Percentiles rank a stretch among this genome's conserved stretches.
phyloP scores from a whole-genome alignment of 2,888 invertebrate species.

The Pachymerium ferrugineum region DNA sequence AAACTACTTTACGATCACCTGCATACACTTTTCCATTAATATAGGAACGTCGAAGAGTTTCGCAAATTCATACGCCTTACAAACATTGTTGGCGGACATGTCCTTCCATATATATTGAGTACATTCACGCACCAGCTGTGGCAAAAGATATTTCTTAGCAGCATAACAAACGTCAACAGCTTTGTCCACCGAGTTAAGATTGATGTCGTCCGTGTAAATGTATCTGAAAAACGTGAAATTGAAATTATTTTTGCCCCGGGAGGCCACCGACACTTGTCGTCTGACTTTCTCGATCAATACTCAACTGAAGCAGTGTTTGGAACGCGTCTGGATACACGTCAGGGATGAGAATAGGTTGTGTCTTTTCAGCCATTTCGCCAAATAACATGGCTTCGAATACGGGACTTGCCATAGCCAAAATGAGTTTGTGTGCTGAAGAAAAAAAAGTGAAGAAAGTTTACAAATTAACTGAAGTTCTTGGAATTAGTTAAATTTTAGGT shows the following conservation, averaged over 20 bases:
- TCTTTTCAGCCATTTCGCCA: conserved; percentile 73
- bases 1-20: conserved; percentile 49
- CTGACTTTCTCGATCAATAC: neutral
- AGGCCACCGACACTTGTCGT: neutral
- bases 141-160: conserved; percentile 82
- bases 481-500: no score
- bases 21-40: conserved; percentile 72
- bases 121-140: conserved; percentile 73
- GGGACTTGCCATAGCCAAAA: conserved; percentile 79
- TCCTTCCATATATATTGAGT: conserved; percentile 78
- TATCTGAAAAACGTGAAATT: conserved; percentile 53
- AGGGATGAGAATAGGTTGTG: conserved; percentile 64
- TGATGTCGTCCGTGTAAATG: conserved; percentile 74
- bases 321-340: conserved; percentile 84
- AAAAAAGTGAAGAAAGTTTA: neutral
- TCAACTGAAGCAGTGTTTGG: conserved; percentile 66
- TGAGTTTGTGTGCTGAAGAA: conserved; percentile 59
- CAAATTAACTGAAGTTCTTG: no score
- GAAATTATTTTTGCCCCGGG: neutral
- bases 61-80: conserved; percentile 79
- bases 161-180: conserved; percentile 82
- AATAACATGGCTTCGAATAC: conserved; percentile 86
- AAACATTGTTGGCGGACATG: conserved; percentile 70
- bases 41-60: conserved; percentile 75
- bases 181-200: conserved; percentile 73